phyloP scores from a whole-genome alignment of 2,797 vertebrate species.

The Scyliorhinus canicula region DNA sequence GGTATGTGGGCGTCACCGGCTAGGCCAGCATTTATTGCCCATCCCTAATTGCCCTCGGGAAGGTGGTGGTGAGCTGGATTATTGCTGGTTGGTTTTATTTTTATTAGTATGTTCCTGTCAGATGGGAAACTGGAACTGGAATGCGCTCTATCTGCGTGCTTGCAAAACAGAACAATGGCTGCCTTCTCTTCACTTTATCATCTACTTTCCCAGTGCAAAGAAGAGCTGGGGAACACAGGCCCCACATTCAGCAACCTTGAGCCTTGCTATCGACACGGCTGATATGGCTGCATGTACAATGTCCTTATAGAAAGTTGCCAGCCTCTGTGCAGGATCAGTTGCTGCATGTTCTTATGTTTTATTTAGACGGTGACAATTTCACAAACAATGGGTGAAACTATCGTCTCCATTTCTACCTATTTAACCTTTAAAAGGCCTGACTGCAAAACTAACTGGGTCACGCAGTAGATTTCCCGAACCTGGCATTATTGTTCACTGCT shows the following conservation, averaged over 20 bases:
- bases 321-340: background rate
- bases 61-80: too few species aligned
- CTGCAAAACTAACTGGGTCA: background rate
- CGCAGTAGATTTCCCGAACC: background rate
- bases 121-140: too few species aligned
- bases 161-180: background rate
- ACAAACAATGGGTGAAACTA: slow-evolving; percentile 8
- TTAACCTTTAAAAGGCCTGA: slow-evolving; percentile 3
- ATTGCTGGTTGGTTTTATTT: background rate
- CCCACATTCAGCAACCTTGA: background rate
- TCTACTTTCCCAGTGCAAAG: background rate
- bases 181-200: background rate
- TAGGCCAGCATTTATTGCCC: too few species aligned
- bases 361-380: background rate
- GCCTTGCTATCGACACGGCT: background rate
- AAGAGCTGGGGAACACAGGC: background rate
- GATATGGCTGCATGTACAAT: background rate
- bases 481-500: background rate
- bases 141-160: background rate
- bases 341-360: background rate
- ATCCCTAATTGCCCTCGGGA: too few species aligned
- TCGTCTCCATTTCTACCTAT: background rate
- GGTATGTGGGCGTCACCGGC: too few species aligned
- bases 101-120: background rate
- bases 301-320: slow-evolving; percentile 15